Evolutionary conservation across 2,113 vertebrate genomes (phyloP), one percentile per base, ranked within the genome.

Genomic region (Proteles cristata): DNA sequence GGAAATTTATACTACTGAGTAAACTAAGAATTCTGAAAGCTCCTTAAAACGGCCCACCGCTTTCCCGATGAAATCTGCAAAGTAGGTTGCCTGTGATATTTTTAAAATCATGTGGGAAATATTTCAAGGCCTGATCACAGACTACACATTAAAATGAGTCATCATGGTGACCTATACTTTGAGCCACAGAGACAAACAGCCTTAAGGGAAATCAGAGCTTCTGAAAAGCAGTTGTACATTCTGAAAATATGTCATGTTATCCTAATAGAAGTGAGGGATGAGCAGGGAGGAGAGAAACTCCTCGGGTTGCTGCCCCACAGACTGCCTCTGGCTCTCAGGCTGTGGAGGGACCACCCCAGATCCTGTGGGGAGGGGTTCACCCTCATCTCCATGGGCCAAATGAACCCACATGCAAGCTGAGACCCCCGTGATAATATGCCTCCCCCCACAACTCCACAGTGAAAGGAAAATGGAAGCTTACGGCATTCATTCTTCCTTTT

Each of bases 81-180:
- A 95, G 68, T 94, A 94, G 93, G 89, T 94, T 93, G 90, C 90
- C 88, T 69, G 45, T 82, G 90, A 87, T 97, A 93, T 92, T 98
- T 98, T 96, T 90, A 69, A 97, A 97, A 68, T 80, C 48, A 11
- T 69, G 96, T 61, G 39, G 88, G 53, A 80, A 87, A 83, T 96
- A 83, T 84, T 97, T 93, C 31, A 84, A 87, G 77, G 45, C 31
- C 66, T 79, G 84, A 86, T 76, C 88, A 96, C 93, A 94, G 88
- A 92, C 53, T 86, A 63, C 79, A 87, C 53, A 90, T 96, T 96
- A 93, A 77, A 92, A 94, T 95, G 96, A 97, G 33, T 97, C 94
- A 97, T 74, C 53, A 33, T 35, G 80, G 55, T 95, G 80, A 93
- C 79, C 90, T 89, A 89, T 92, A 74, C 90, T 84, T 55, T 1